phyloP scores from a whole-genome alignment of 2,888 invertebrate genomes.

The Epinotia bilunana region DNA sequence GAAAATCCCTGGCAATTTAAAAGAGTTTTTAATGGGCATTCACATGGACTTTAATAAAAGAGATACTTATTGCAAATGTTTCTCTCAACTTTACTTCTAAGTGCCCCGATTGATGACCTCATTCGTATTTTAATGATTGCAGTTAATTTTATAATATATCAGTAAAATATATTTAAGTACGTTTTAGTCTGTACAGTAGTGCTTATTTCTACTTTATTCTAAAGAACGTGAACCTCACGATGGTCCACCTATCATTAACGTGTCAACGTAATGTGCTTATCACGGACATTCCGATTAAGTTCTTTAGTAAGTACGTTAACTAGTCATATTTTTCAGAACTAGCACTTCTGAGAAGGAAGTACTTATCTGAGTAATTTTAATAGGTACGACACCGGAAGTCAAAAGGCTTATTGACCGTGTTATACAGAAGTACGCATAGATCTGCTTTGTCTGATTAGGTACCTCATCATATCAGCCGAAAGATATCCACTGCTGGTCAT shows the following conservation, averaged over 20 bases:
- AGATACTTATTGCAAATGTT: constrained; percentile 4
- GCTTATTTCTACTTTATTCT: neutral
- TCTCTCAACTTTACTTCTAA: neutral
- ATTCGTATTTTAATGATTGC: neutral
- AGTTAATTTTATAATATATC: neutral
- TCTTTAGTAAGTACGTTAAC: constrained; percentile 14
- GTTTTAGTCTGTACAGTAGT: neutral
- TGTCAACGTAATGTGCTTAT: constrained; percentile 19
- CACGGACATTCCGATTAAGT: constrained; percentile 31
- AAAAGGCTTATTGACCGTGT: neutral
- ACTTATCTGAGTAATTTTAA: constrained; percentile 27
- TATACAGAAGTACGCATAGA: neutral
- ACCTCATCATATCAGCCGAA: too few species aligned
- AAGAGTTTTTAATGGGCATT: too few species aligned
- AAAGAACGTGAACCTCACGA: neutral
- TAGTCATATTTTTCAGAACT: constrained; percentile 37
- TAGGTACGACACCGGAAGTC: constrained; percentile 35
- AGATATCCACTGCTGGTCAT: too few species aligned
- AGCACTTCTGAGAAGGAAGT: constrained; percentile 35
- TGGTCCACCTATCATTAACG: neutral
- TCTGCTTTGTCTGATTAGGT: neutral
- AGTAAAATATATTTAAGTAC: neutral
- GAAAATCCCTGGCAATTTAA: neutral
- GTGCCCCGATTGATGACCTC: neutral
- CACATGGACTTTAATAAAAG: neutral